Base-by-base conservation (phyloP, 2,113 vertebrate genomes). In the Macroglossus sobrinus region DNA sequence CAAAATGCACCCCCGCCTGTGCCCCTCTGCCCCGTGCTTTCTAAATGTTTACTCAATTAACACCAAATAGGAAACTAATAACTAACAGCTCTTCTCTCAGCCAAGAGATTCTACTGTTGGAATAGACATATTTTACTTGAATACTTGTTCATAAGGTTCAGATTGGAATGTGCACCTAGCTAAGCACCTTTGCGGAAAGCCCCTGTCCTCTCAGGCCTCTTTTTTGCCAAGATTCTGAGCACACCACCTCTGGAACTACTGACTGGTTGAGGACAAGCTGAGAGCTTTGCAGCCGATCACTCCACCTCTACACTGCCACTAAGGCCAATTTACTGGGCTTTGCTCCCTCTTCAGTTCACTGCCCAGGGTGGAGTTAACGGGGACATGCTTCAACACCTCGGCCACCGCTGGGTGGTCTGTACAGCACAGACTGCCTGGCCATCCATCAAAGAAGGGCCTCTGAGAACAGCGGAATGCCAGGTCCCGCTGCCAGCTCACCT, bases 361-460 rank as follows among this genome's bases (percentile, higher is more conserved):
- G 78, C 81, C n/a, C 88, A 50, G 55, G 61, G 45, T 85, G 64
- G 87, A 95, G 87, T 68, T 86, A 87, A 75, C 5, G 0, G 89
- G 87, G 81, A 92, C 88, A 97, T 40, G 63, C 78, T 85, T 92
- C 72, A 80, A 59, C 84, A 72, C 95, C 76, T 93, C 50, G 0
- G 66, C 89, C 86, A 84, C 93, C 7, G 30, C 89, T 75, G 87
- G 84, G 93, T 81, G 84, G 71, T 74, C 94, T 87, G 69, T 40
- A 79, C 50, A 38, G 68, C 50, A 4, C 79, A 50, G 12, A 59
- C 91, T 72, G 43, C 87, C 74, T 0, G 0, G 40, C 81, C 91
- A 96, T 97, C 92, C 97, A 96, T 97, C 97, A 97, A 87, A 93
- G 53, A 30, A 88, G 75, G 8, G 74, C 79, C 92, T 76, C 81